These are phyloP conservation scores for Heteronetta atricapilla DNA, from an alignment of 2,113 vertebrate genomes.

Conservation along the genomic window DNA sequence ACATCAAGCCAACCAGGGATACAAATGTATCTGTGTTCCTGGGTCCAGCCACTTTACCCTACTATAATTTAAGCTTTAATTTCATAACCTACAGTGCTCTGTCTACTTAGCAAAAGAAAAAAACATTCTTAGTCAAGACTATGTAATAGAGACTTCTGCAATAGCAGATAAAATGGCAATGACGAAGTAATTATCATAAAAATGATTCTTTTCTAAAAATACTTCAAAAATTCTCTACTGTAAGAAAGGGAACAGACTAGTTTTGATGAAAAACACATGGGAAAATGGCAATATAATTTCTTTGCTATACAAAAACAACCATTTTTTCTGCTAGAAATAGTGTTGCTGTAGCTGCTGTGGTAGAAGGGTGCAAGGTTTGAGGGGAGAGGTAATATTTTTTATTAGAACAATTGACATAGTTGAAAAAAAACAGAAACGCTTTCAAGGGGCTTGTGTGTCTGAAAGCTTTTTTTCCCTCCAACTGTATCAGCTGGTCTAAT, in stretches of 20 bases:
- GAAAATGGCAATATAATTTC: not conserved
- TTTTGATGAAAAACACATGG: constrained; percentile 10
- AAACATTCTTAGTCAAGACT: not conserved
- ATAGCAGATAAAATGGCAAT: constrained; percentile 29
- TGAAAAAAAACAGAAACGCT: not conserved
- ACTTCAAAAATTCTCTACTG: not conserved
- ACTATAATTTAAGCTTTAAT: constrained; percentile 52
- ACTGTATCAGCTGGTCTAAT: not conserved
- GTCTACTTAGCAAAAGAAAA: constrained; percentile 10
- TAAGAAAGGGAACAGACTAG: not conserved
- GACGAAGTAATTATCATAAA: constrained; percentile 51
- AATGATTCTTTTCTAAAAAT: constrained; percentile 33
- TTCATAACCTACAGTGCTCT: constrained; percentile 18
- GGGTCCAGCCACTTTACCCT: constrained; percentile 7
- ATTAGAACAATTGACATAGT: constrained; percentile 20
- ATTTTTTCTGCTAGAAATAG: not conserved
- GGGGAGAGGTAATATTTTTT: constrained; percentile 17
- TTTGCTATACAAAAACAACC: not conserved
- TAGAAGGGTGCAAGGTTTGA: not conserved
- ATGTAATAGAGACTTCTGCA: constrained; percentile 8
- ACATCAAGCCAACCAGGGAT: not conserved
- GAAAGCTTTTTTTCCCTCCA: not conserved
- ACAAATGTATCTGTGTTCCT: not conserved
- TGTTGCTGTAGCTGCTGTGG: not conserved
- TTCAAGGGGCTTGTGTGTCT: not conserved